Conservation (phyloP, 2,113 vertebrate species). For the Oncorhynchus tshawytscha region DNA sequence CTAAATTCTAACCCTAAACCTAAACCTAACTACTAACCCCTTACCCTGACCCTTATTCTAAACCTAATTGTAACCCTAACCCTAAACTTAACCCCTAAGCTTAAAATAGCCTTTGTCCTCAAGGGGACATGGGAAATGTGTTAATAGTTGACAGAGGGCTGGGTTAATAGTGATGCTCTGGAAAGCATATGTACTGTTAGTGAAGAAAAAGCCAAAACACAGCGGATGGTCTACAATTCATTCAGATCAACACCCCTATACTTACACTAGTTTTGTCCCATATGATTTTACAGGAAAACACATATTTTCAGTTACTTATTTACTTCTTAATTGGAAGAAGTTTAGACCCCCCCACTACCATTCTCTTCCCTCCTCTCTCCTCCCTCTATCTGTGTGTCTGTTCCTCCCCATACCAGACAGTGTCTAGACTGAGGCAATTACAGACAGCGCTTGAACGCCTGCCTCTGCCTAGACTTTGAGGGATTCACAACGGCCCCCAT, state of each 20-base stretch:
- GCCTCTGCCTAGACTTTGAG: slow-evolving; percentile 75
- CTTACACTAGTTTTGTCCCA: too few species aligned
- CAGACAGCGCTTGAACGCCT: slow-evolving; percentile 81
- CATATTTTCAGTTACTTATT: not conserved
- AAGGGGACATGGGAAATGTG: not conserved
- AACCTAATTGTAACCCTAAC: too few species aligned
- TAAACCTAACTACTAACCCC: too few species aligned
- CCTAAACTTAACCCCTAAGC: too few species aligned
- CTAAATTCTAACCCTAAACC: too few species aligned
- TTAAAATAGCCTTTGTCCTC: too few species aligned
- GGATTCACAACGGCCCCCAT: slow-evolving; percentile 71
- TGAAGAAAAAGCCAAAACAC: too few species aligned
- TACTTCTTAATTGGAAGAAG: not conserved
- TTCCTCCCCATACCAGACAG: slow-evolving; percentile 82
- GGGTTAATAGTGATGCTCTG: not conserved
- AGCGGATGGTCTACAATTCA: too few species aligned
- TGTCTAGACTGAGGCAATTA: slow-evolving; percentile 91
- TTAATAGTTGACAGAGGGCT: not conserved
- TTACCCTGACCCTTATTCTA: too few species aligned
- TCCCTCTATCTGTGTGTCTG: slow-evolving; percentile 31
- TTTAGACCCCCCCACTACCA: slow-evolving; percentile 4
- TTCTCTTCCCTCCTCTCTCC: slow-evolving; percentile 2
- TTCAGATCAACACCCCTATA: too few species aligned
- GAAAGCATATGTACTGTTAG: not conserved
- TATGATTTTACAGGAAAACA: not conserved